These are phyloP conservation scores for Drosophila jambulina DNA, from an alignment of 1,140 invertebrate genomes.

Conservation along the genomic window DNA sequence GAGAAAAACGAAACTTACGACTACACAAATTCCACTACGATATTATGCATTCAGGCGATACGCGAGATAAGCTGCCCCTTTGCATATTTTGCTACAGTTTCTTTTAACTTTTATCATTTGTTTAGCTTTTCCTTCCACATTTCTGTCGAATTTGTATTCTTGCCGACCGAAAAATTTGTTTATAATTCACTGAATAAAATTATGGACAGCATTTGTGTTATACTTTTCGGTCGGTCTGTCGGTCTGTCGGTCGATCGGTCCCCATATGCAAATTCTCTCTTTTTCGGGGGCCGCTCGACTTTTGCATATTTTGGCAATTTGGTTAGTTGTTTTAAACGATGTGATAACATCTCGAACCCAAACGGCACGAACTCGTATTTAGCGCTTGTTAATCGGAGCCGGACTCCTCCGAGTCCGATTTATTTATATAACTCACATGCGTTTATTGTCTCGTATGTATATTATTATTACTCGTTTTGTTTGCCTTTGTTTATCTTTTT, in stretches of 20 bases:
- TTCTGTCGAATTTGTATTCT: slow-evolving; percentile 30
- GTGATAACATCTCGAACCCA: slow-evolving; percentile 71
- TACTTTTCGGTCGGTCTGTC: slow-evolving; percentile 28
- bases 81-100: slow-evolving; percentile 75
- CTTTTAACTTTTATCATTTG: slow-evolving; percentile 44
- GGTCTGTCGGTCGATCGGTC: slow-evolving; percentile 20
- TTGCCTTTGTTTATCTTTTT: slow-evolving; percentile 37
- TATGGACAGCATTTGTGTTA: slow-evolving; percentile 42
- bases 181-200: slow-evolving; percentile 53
- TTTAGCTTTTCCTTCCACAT: slow-evolving; percentile 23
- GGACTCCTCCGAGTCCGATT: slow-evolving; percentile 16
- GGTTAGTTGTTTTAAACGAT: slow-evolving; percentile 83
- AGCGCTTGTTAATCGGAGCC: slow-evolving; percentile 60
- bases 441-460: slow-evolving; percentile 29
- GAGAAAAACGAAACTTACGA: slow-evolving; percentile 65
- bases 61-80: slow-evolving; percentile 47
- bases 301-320: slow-evolving; percentile 79
- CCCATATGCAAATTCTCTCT: slow-evolving; percentile 29
- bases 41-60: slow-evolving; percentile 66
- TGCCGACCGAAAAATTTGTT: slow-evolving; percentile 53
- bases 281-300: slow-evolving; percentile 34
- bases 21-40: slow-evolving; percentile 76
- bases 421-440: slow-evolving; percentile 42
- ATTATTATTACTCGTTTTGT: slow-evolving; percentile 19
- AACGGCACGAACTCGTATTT: slow-evolving; percentile 70